Evolutionary conservation across 1,140 invertebrate genomes (phyloP).

Genomic region (Micrasema longulum): DNA sequence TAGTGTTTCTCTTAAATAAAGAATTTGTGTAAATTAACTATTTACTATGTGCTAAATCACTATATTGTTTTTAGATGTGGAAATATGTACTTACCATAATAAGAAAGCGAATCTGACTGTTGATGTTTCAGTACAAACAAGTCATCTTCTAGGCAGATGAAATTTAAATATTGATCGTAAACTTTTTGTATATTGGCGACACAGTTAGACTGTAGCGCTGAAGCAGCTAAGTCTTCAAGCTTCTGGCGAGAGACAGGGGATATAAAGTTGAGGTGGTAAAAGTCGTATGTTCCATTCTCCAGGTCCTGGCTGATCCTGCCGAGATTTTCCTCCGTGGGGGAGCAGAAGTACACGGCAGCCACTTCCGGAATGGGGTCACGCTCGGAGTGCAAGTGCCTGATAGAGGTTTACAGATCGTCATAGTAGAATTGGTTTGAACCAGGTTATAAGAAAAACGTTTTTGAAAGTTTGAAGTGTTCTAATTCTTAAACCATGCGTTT

Average conservation of each 20-base stretch:
- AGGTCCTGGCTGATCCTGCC: conserved; percentile 94
- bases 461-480: no score
- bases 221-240: conserved; percentile 94
- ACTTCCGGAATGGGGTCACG: conserved; percentile 97
- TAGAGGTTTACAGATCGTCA: no score
- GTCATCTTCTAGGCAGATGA: conserved; percentile 98
- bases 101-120: conserved; percentile 90
- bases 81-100: conserved; percentile 82
- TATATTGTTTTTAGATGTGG: no score
- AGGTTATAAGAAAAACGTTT: no score
- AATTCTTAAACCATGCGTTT: no score
- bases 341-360: conserved; percentile 98
- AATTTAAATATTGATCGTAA: conserved; percentile 98
- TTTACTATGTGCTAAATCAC: no score
- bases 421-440: no score
- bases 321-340: conserved; percentile 97
- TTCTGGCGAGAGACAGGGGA: conserved; percentile 94
- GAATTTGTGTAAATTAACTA: no score
- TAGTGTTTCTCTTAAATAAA: no score
- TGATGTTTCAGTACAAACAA: conserved; percentile 95
- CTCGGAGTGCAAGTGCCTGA: conserved; percentile 90
- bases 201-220: conserved; percentile 89
- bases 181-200: conserved; percentile 94
- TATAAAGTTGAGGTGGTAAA: conserved; percentile 98
- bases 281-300: conserved; percentile 92